Evolutionary conservation across 2,797 vertebrate genomes (phyloP), one percentile per base, ranked within the genome.

Genomic region (Phaenicophaeus curvirostris): DNA sequence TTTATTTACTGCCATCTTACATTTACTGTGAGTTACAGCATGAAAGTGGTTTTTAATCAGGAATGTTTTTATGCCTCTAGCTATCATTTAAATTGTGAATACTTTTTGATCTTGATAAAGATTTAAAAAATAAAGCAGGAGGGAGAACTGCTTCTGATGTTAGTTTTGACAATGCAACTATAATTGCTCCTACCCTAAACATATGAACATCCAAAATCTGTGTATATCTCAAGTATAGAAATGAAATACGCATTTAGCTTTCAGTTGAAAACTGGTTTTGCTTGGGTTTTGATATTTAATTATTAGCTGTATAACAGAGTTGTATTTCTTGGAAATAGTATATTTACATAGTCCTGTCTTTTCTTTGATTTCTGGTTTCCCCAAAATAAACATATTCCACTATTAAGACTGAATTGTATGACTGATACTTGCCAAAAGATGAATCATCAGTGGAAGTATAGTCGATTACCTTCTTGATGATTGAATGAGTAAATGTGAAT

Each of bases 1-100:
- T 87, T 90, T 87, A 71, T 92, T 93, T 93, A 66, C 44, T 71
- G 15, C 41, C 62, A 66, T 39, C n/a, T 84, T 90, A 20, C 12
- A 62, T 94, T 93, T 94, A 11, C 42, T 37, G 28, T 75, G 55
- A 90, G 68, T 65, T 88, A 68, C 35, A 39, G 42, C 3, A 1
- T 51, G 51, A 94, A 87, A n/a, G 21, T 80, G 28, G 2, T 44
- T 93, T 91, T 94, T 91, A 77, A 87, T 94, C 69, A 62, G 35
- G 17, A 90, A 41, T 84, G 19, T 65, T 80, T 89, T 89, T 77
- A 35, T 78, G 66, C 41, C 44, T 75, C 37, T 77, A 48, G 19
- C 8, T 88, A 15, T 68, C 21, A 51, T 74, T 77, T 72, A 91
- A 42, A 15, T 88, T 85, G n/a, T 65, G 54, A 85, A 71, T 66